A percentile compares a stretch with the other conserved stretches of the same genome.
Evolutionary conservation across 2,113 vertebrate species (phyloP).

Genomic region (Salvator merianae): DNA sequence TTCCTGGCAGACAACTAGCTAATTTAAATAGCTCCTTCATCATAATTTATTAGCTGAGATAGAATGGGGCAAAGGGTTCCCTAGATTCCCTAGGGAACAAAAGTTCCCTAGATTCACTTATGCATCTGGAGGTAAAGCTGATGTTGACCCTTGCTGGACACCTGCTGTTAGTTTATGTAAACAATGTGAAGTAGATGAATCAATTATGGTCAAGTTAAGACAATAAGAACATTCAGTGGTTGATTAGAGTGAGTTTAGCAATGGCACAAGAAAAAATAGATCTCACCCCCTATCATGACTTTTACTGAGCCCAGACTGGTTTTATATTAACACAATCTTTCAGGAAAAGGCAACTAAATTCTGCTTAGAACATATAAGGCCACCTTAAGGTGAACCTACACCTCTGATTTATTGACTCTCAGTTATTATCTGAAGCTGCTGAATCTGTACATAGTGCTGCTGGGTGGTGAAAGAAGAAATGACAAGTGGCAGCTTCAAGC

Average conservation of each 20-base stretch:
- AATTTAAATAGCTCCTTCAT: too few relatives aligned
- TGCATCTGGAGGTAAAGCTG: not conserved
- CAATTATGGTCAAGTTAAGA: not conserved
- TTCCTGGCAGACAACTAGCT: too few relatives aligned
- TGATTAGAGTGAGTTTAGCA: not conserved
- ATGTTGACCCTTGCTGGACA: not conserved
- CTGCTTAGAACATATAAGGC: not conserved
- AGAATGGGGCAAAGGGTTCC: too few relatives aligned
- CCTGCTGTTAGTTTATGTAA: not conserved
- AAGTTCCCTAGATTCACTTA: not conserved
- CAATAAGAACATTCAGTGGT: not conserved
- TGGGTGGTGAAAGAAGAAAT: too few relatives aligned
- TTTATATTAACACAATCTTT: not conserved
- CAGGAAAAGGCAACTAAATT: not conserved
- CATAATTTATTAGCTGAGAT: too few relatives aligned
- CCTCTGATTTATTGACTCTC: not conserved
- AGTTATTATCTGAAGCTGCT: not conserved
- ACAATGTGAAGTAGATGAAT: too few relatives aligned
- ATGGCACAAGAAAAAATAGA: not conserved
- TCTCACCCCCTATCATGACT: not conserved
- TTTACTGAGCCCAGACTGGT: too few relatives aligned
- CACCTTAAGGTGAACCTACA: not conserved
- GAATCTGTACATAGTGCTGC: too few relatives aligned
- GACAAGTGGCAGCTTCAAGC: not conserved
- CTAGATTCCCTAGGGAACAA: not conserved